These are phyloP conservation scores for Montipora sp. DNA, from an alignment of 64 coral and sea anemone species.

Conservation along the genomic window DNA sequence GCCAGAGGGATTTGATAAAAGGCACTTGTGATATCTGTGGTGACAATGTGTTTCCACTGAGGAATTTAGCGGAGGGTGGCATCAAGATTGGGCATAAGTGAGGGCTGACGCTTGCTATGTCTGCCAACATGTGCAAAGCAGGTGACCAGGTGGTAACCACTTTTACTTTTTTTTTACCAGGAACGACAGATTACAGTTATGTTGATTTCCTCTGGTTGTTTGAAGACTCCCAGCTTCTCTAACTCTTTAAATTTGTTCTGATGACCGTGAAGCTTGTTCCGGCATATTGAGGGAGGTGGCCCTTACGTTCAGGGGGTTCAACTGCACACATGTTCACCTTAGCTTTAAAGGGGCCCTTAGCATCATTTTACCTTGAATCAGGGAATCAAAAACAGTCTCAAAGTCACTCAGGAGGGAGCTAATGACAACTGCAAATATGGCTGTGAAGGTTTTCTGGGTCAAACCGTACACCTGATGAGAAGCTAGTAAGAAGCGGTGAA, in stretches of 20 bases:
- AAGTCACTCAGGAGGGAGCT: neutral
- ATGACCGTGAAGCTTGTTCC: slow-evolving; percentile 30
- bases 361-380: slow-evolving; percentile 29
- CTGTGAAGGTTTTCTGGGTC: slow-evolving; percentile 38
- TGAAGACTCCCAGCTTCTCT: slow-evolving; percentile 22
- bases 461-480: neutral
- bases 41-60: slow-evolving; percentile 8
- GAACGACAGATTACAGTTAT: neutral
- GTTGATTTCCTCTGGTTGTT: neutral
- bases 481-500: neutral
- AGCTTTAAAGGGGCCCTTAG: slow-evolving; percentile 10
- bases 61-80: too few species aligned
- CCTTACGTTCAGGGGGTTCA: slow-evolving; percentile 29
- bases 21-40: slow-evolving; percentile 24
- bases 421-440: neutral
- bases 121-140: slow-evolving; percentile 7
- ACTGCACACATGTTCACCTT: slow-evolving; percentile 62
- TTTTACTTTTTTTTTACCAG: neutral
- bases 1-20: slow-evolving; percentile 42
- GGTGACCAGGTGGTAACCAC: neutral
- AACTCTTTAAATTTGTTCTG: slow-evolving; percentile 60
- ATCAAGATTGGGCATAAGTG: neutral
- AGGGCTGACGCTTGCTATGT: slow-evolving; percentile 3
- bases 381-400: slow-evolving; percentile 22
- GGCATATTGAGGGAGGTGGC: slow-evolving; percentile 33